Conservation (phyloP, 2,888 invertebrate species). For the Eupithecia abbreviata region DNA sequence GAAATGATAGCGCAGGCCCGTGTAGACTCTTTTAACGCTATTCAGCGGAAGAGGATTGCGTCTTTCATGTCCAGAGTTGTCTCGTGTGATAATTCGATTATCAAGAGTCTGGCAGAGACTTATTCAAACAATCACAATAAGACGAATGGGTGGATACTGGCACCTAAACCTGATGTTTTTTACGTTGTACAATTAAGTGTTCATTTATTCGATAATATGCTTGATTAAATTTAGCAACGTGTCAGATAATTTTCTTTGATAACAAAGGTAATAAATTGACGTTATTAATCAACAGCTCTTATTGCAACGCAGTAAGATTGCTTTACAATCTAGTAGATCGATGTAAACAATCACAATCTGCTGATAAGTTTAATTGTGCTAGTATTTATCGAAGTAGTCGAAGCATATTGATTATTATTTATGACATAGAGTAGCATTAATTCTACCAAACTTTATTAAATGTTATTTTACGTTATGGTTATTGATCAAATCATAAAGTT, state of each 20-base stretch:
- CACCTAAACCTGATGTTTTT: too few relatives aligned
- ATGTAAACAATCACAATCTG: slow-evolving; percentile 19
- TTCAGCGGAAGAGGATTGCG: too few relatives aligned
- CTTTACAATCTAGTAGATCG: slow-evolving; percentile 3
- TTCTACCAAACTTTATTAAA: neutral
- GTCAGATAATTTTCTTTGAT: neutral
- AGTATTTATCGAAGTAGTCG: slow-evolving; percentile 16
- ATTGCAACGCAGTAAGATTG: slow-evolving; percentile 18
- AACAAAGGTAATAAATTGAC: neutral
- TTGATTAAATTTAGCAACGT: neutral
- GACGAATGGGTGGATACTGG: too few relatives aligned
- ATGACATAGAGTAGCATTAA: neutral
- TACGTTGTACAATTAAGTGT: too few relatives aligned
- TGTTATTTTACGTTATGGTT: neutral
- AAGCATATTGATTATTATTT: neutral
- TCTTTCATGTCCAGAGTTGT: too few relatives aligned
- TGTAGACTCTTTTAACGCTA: too few relatives aligned
- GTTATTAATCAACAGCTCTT: slow-evolving; percentile 9
- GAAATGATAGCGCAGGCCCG: too few relatives aligned
- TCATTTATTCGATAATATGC: neutral
- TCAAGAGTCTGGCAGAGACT: too few relatives aligned
- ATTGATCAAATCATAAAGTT: neutral
- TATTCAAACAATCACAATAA: too few relatives aligned
- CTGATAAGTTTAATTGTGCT: slow-evolving; percentile 24
- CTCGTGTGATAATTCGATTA: too few relatives aligned